Conservation (phyloP, 37 sponge, comb jelly and placozoan species). For the Chondrosia reniformis region DNA sequence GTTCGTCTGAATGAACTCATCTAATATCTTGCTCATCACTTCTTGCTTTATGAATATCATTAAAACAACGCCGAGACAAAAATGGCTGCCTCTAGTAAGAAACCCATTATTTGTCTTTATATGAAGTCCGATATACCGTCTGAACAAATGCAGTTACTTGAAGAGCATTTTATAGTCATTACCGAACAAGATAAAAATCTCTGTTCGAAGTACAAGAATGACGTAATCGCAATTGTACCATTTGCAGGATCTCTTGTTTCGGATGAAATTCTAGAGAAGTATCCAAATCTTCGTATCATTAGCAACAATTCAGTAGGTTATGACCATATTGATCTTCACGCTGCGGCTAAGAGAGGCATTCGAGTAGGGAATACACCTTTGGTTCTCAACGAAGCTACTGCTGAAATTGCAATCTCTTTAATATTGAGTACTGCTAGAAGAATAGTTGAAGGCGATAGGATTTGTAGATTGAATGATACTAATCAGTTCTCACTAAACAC, state of each 20-base stretch:
- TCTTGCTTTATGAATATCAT: no score
- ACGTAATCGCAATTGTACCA: background rate
- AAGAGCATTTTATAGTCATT: slow-evolving; percentile 4
- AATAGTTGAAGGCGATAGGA: slow-evolving; percentile 68
- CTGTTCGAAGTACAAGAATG: no score
- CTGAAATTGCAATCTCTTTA: slow-evolving; percentile 77
- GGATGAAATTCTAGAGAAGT: background rate
- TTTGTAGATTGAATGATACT: slow-evolving; percentile 29
- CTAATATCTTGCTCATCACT: no score
- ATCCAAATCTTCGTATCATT: slow-evolving; percentile 78
- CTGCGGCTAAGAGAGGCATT: slow-evolving; percentile 48
- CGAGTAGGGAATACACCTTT: slow-evolving; percentile 79
- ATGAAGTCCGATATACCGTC: no score
- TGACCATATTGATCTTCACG: slow-evolving; percentile 68
- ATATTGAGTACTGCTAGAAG: slow-evolving; percentile 66
- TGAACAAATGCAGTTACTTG: background rate
- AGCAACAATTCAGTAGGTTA: slow-evolving; percentile 73
- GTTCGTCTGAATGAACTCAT: no score
- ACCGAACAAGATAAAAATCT: no score
- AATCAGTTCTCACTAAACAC: slow-evolving; percentile 22
- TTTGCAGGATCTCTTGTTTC: background rate
- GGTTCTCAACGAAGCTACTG: slow-evolving; percentile 57
- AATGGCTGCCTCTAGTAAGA: no score
- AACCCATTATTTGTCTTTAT: no score
- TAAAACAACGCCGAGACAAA: no score